Evolutionary conservation across 2,797 vertebrate species (phyloP).

Genomic region (Xenopus petersii): DNA sequence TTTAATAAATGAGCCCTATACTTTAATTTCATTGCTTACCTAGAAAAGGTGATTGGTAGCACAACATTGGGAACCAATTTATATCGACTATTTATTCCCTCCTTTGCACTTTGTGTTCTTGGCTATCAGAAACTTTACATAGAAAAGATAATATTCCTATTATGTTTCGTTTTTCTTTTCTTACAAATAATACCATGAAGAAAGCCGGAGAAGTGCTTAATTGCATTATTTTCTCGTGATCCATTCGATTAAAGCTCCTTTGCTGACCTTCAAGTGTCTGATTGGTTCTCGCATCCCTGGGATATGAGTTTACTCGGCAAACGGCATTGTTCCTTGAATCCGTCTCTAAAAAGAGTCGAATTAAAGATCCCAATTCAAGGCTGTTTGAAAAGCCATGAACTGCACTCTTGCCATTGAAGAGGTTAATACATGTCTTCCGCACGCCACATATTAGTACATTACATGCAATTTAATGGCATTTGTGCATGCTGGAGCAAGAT

Average conservation of each 20-base stretch:
- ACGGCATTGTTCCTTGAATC: background rate
- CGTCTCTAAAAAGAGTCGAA: background rate
- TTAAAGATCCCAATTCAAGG: slow-evolving; percentile 13
- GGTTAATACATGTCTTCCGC: slow-evolving; percentile 35
- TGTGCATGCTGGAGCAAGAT: slow-evolving; percentile 25
- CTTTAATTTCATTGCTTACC: too few relatives aligned
- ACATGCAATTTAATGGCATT: slow-evolving; percentile 36
- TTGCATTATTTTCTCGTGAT: background rate
- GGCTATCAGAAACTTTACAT: too few relatives aligned
- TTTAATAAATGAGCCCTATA: too few relatives aligned
- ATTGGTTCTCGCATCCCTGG: background rate
- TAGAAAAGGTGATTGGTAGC: too few relatives aligned
- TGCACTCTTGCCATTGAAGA: slow-evolving; percentile 20
- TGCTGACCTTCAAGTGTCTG: background rate
- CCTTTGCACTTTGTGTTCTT: too few relatives aligned
- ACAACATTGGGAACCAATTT: too few relatives aligned
- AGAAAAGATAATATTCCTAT: too few relatives aligned
- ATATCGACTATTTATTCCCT: too few relatives aligned
- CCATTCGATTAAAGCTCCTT: background rate
- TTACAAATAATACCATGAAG: too few relatives aligned
- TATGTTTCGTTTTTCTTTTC: too few relatives aligned
- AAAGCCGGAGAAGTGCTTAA: slow-evolving; percentile 7
- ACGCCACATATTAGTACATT: slow-evolving; percentile 34
- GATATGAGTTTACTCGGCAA: slow-evolving; percentile 2
- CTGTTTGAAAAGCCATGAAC: slow-evolving; percentile 4